Base-by-base conservation (phyloP, 1,140 invertebrate species). In the Sycophila sp. region DNA sequence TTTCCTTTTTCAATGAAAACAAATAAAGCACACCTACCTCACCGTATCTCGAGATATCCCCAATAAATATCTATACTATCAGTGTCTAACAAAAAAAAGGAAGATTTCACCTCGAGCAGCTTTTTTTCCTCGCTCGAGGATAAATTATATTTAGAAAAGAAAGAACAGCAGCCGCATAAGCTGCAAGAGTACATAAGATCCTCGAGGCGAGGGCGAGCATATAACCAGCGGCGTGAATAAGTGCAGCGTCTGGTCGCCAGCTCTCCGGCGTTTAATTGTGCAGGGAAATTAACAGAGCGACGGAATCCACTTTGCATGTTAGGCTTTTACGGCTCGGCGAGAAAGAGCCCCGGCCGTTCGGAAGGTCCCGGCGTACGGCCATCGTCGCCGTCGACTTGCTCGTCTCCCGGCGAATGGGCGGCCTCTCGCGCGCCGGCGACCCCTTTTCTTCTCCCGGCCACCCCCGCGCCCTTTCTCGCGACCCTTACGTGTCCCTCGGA, bases 211-310 rank as follows among this genome's bases (percentile, higher is more conserved):
- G 40, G n/a, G n/a, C n/a, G n/a, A n/a, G n/a, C n/a, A n/a, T n/a
- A n/a, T n/a, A n/a, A n/a, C n/a, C n/a, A n/a, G n/a, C n/a, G n/a
- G n/a, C n/a, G 15, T 11, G 13, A 47, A 47, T 22, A 47, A 22
- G 42, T 47, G 15, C 17, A n/a, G 8, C 42, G 1, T 47, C 4
- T 47, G 42, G 8, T 42, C 4, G 40, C 40, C 13, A 22, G 17
- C 42, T 40, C 11, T 42, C 11, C 22, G 30, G 56, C 28, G 62
- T 77, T 79, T 77, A 79, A 81, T 79, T 73, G 74, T 58, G 65
- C 67, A 77, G 75, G 73, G 73, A 75, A 80, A 81, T 81, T 80
- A 82, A 78, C 67, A 78, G n/a, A 59, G 49, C 36, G 53, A 59
- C 65, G 73, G 71, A 79, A 68, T 79, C 67, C 62, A 76, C 75